phyloP scores from a whole-genome alignment of 2,113 vertebrate genomes.

The Hemiprocne comata region DNA sequence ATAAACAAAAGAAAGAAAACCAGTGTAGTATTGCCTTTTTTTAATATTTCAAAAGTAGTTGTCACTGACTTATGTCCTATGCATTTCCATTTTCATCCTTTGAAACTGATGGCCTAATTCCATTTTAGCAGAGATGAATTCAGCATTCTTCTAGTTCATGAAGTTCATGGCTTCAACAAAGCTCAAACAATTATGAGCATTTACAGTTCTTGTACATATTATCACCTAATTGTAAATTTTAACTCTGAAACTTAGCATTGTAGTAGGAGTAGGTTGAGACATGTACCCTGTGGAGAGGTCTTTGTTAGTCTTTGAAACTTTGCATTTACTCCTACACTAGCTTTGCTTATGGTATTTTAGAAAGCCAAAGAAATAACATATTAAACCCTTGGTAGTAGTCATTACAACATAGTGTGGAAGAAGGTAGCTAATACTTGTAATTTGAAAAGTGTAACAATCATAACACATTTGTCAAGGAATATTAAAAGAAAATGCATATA shows the following conservation, averaged over 20 bases:
- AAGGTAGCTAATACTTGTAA: background rate
- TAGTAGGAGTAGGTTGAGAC: background rate
- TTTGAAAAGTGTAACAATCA: background rate
- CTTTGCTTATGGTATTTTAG: background rate
- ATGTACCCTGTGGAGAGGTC: background rate
- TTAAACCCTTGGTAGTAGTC: background rate
- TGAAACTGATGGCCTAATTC: background rate
- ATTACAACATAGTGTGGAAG: background rate
- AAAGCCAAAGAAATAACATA: background rate
- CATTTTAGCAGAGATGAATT: background rate
- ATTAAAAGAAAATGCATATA: background rate
- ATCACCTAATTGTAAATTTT: background rate
- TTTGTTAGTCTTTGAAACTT: background rate
- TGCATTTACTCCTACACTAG: background rate
- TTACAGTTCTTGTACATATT: background rate
- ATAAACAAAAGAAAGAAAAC: background rate
- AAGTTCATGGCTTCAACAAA: background rate
- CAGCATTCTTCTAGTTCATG: background rate
- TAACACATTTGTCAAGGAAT: background rate
- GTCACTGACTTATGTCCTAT: background rate
- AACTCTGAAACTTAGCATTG: background rate
- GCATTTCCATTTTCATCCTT: background rate
- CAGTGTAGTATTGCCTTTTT: background rate
- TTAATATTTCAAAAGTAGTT: background rate
- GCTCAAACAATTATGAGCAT: background rate